A percentile compares a stretch with the other conserved stretches of the same genome.
Evolutionary conservation across 2,113 vertebrate genomes (phyloP).

Genomic region (Dolichallabes microphthalmus): DNA sequence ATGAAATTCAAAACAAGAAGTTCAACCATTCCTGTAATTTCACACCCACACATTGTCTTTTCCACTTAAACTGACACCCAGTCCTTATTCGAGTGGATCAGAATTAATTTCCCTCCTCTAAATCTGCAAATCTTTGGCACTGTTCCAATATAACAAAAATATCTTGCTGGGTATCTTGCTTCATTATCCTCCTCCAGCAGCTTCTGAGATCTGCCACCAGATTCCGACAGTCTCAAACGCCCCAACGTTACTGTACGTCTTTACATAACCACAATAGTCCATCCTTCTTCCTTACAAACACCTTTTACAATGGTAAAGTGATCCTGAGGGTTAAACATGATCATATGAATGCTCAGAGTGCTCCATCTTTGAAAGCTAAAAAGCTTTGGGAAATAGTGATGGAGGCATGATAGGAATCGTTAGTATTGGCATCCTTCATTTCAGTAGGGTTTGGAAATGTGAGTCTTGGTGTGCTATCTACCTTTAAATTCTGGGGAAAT

Average conservation of each 20-base stretch:
- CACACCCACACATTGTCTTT: not conserved
- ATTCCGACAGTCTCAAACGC: not conserved
- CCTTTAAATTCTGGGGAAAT: not conserved
- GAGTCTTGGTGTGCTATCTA: not conserved
- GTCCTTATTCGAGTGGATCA: not conserved
- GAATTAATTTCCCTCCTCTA: not conserved
- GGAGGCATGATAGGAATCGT: not conserved
- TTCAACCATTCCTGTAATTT: not conserved
- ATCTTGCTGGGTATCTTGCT: not conserved
- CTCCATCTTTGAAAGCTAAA: not conserved
- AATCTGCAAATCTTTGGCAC: not conserved
- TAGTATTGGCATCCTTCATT: not conserved
- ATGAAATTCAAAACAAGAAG: not conserved
- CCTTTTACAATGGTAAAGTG: too few species aligned
- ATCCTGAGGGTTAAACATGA: not conserved
- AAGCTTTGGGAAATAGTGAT: not conserved
- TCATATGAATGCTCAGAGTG: not conserved
- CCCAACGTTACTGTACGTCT: not conserved
- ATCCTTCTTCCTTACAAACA: not conserved
- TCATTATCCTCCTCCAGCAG: not conserved
- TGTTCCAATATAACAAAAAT: conserved; percentile 33
- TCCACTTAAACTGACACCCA: not conserved
- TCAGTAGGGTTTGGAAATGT: not conserved
- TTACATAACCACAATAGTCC: not conserved
- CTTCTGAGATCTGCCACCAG: not conserved